Percentiles rank a stretch among this genome's conserved stretches.
Conservation (phyloP, 2,888 invertebrate species). For the Drosophila kambysellisi region DNA sequence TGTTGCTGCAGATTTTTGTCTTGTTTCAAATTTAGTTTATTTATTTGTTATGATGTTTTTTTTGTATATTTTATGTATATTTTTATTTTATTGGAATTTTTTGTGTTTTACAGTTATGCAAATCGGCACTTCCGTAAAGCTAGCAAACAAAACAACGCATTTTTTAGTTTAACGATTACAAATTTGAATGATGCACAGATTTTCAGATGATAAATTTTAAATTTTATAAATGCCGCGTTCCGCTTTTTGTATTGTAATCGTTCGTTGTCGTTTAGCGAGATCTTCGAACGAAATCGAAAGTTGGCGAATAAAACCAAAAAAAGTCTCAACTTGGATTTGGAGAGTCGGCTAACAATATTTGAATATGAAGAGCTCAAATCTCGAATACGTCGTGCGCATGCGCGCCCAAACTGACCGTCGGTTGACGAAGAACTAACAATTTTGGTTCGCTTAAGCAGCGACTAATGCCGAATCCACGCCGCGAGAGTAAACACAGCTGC, state of each 20-base stretch:
- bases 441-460: constrained; percentile 59
- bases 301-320: constrained; percentile 59
- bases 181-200: constrained; percentile 45
- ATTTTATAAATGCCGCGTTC: constrained; percentile 35
- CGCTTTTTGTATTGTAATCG: constrained; percentile 35
- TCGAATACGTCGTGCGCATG: constrained; percentile 76
- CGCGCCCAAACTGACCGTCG: constrained; percentile 85
- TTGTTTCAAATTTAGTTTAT: constrained; percentile 18
- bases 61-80: constrained; percentile 26
- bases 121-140: constrained; percentile 54
- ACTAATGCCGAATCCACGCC: constrained; percentile 63
- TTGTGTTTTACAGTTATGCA: constrained; percentile 55
- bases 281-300: constrained; percentile 80
- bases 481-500: constrained; percentile 7
- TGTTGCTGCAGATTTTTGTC: constrained; percentile 30
- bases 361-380: constrained; percentile 16
- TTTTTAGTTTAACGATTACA: constrained; percentile 55
- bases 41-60: constrained; percentile 39
- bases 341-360: constrained; percentile 18
- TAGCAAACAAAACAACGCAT: constrained; percentile 57
- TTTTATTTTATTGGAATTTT: constrained; percentile 13
- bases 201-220: constrained; percentile 47
- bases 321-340: constrained; percentile 15
- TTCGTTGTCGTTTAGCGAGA: constrained; percentile 30
- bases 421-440: constrained; percentile 83